Percentiles rank a stretch among this genome's conserved stretches.
Conservation (phyloP, 2,113 vertebrate genomes). For the Triplophysa siluroides region DNA sequence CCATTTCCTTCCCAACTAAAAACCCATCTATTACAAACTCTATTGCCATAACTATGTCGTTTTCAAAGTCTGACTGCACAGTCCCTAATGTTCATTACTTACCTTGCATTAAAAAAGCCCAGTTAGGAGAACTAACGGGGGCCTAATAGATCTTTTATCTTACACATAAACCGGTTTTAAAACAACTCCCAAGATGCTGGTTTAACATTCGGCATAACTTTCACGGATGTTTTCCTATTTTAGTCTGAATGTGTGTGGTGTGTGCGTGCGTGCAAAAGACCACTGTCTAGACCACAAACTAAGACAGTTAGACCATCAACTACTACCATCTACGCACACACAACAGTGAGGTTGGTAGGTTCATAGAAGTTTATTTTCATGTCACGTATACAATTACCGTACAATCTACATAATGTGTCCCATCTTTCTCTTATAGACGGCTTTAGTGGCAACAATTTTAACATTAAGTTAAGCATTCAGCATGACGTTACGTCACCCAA, state of each 20-base stretch:
- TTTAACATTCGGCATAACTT: conserved; percentile 8
- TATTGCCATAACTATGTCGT: neutral
- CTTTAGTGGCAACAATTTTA: too few species aligned
- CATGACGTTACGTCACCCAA: too few species aligned
- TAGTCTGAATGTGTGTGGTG: conserved; percentile 2
- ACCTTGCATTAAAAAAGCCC: conserved; percentile 12
- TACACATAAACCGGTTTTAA: conserved; percentile 10
- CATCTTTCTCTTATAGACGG: too few species aligned
- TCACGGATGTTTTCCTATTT: neutral
- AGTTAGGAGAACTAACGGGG: conserved; percentile 10
- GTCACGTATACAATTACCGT: too few species aligned
- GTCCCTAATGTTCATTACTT: conserved; percentile 10
- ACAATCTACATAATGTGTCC: too few species aligned
- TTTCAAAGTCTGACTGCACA: neutral
- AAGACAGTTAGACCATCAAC: neutral
- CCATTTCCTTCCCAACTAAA: neutral
- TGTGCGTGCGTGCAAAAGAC: neutral
- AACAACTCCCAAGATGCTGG: conserved; percentile 31
- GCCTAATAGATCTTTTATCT: conserved; percentile 51
- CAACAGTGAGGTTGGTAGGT: neutral
- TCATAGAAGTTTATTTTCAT: neutral
- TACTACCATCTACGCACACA: neutral
- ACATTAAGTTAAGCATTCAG: too few species aligned
- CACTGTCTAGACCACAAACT: neutral
- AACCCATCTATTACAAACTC: neutral